Percentiles rank a stretch among this genome's conserved stretches.
Evolutionary conservation across 1,140 invertebrate genomes (phyloP).

Genomic region (Drosophila carrolli): DNA sequence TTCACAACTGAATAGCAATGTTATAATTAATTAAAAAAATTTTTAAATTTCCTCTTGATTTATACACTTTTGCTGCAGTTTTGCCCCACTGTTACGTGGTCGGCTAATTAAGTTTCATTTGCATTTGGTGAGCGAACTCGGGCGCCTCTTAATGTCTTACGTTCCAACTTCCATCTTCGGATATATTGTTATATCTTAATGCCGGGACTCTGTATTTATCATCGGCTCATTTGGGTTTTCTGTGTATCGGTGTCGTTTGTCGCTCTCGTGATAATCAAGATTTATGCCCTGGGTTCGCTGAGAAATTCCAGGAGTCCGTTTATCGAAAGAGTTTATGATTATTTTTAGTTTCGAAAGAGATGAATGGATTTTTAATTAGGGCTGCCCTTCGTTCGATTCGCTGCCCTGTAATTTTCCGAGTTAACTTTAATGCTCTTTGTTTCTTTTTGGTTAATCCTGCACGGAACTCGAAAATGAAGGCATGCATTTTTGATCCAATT

Average conservation of each 20-base stretch:
- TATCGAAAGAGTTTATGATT: constrained; percentile 34
- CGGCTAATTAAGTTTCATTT: constrained; percentile 45
- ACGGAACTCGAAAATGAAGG: constrained; percentile 17
- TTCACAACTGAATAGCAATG: too few species aligned
- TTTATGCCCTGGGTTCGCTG: constrained; percentile 51
- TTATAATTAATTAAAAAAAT: too few species aligned
- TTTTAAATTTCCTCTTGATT: too few species aligned
- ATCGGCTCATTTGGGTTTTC: constrained; percentile 33
- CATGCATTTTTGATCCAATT: constrained; percentile 30
- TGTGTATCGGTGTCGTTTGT: constrained; percentile 65
- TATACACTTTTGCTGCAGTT: too few species aligned
- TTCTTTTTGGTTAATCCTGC: constrained; percentile 7
- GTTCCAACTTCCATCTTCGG: constrained; percentile 32
- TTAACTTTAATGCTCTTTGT: constrained; percentile 23
- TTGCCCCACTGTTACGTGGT: constrained; percentile 11
- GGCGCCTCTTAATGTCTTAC: constrained; percentile 53
- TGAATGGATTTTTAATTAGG: constrained; percentile 75
- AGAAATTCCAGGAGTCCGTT: constrained; percentile 35
- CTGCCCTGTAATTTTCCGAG: constrained; percentile 35
- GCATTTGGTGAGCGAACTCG: constrained; percentile 18
- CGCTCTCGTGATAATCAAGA: constrained; percentile 68
- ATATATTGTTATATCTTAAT: constrained; percentile 72
- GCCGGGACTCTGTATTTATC: constrained; percentile 54
- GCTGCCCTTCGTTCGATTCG: constrained; percentile 13
- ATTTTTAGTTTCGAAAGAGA: constrained; percentile 30